Base-by-base conservation (phyloP, 2,113 vertebrate genomes). In the Alligator sinensis region DNA sequence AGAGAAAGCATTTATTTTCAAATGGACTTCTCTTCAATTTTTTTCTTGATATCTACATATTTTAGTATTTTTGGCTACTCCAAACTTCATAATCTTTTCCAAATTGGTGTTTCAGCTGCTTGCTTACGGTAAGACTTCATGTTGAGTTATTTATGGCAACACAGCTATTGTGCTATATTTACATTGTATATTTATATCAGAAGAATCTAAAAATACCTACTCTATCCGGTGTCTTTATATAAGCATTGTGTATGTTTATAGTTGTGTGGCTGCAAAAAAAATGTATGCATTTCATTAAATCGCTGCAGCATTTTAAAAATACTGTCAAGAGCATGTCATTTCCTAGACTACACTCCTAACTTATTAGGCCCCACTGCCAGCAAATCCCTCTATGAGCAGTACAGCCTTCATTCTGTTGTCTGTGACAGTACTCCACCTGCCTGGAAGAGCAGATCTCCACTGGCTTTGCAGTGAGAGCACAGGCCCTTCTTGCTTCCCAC, bases 131-230 rank as follows among this genome's bases (percentile, higher is more conserved):
- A 95, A 94, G 81, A 84, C 60, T 84, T 90, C 60, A 4, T 70
- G 74, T 38, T 2, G n/a, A 94, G 94, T 92, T 95, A 95, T 95
- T 96, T 97, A 84, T 91, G 80, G 93, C 59, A 77, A 94, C 24
- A 9, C 6, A 77, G 86, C 72, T 82, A 88, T 93, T 96, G 93
- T 95, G 79, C 47, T 89, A 58, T 5, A 77, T 80, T 68, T 64
- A 70, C 61, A 47, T 38, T 38, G 7, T 38, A 38, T 38, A 38
- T 77, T 82, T 72, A 88, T 82, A 77, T 84, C 54, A 94, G 94
- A 95, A 95, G 92, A 87, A 76, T 84, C 94, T 92, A 95, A 95
- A 96, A 96, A 93, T 95, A 97, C 76, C 68, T 18, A 59, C 90
- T 91, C 86, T 93, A 80, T 88, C 84, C 38, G 63, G 34, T 87